phyloP scores from a whole-genome alignment of 30 jellyfish, hydroid and myxozoan species.

The Clytia hemisphaerica region DNA sequence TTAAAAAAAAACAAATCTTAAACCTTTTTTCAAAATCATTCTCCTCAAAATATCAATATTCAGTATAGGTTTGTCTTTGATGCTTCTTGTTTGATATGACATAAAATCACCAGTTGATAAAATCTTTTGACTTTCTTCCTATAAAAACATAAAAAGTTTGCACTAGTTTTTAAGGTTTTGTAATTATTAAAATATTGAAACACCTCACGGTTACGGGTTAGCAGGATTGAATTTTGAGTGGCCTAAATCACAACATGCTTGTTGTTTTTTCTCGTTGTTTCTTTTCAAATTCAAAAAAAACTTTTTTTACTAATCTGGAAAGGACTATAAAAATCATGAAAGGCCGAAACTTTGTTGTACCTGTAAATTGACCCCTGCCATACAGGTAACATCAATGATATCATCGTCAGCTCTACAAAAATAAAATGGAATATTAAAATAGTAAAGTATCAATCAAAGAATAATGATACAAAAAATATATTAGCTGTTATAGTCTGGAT shows the following conservation, averaged over 20 bases:
- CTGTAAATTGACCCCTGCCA: constrained; percentile 99
- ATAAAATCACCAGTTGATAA: constrained; percentile 87
- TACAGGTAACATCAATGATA: constrained; percentile 91
- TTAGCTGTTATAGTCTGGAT: too few species aligned
- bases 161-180: neutral
- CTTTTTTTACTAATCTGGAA: too few species aligned
- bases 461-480: too few species aligned
- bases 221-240: too few species aligned
- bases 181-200: neutral
- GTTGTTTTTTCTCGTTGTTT: too few species aligned
- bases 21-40: constrained; percentile 40
- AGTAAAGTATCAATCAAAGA: too few species aligned
- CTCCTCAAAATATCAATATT: constrained; percentile 55
- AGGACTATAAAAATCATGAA: too few species aligned
- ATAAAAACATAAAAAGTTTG: neutral
- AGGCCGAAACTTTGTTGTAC: constrained; percentile 17
- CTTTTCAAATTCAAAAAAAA: too few species aligned
- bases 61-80: constrained; percentile 73
- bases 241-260: too few species aligned
- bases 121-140: constrained; percentile 96
- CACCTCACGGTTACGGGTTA: too few species aligned
- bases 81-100: constrained; percentile 80
- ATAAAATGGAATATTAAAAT: too few species aligned
- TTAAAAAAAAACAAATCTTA: neutral
- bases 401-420: constrained; percentile 85